Percentiles rank a stretch among this genome's conserved stretches.
Evolutionary conservation across 2,888 invertebrate species (phyloP).

Genomic region (Lathronympha strigana): DNA sequence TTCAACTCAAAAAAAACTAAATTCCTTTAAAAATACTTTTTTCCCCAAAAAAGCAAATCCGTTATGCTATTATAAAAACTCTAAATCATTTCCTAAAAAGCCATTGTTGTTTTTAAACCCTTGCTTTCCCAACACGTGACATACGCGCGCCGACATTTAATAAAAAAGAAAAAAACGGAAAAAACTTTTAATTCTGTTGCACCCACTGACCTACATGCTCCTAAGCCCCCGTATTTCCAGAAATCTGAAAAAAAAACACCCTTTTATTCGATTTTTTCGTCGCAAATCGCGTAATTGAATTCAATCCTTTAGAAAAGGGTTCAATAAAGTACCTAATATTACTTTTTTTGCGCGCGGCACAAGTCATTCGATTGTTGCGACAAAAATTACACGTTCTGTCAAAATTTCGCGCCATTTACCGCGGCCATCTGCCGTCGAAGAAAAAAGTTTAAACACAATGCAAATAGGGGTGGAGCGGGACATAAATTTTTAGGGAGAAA

Average conservation of each 20-base stretch:
- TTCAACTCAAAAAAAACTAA: constrained; percentile 54
- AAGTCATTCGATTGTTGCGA: constrained; percentile 69
- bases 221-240: constrained; percentile 69
- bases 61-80: constrained; percentile 67
- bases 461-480: constrained; percentile 78
- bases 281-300: constrained; percentile 71
- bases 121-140: constrained; percentile 71
- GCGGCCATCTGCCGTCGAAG: constrained; percentile 73
- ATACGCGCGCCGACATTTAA: constrained; percentile 73
- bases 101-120: constrained; percentile 79
- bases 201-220: constrained; percentile 78
- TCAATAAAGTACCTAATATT: constrained; percentile 74
- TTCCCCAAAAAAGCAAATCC: constrained; percentile 64
- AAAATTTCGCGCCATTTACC: constrained; percentile 83
- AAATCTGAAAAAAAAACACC: constrained; percentile 74
- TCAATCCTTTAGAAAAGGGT: constrained; percentile 83
- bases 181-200: constrained; percentile 70
- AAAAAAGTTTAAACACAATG: constrained; percentile 78
- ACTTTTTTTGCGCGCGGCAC: constrained; percentile 63
- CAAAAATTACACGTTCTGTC: constrained; percentile 79
- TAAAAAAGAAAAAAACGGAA: constrained; percentile 54
- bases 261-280: constrained; percentile 69
- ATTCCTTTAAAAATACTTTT: constrained; percentile 53
- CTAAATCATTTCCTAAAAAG: constrained; percentile 80
- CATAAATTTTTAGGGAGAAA: constrained; percentile 82